These are phyloP conservation scores for Etheostoma nigrum DNA, from an alignment of 2,797 vertebrate species.

Conservation along the genomic window DNA sequence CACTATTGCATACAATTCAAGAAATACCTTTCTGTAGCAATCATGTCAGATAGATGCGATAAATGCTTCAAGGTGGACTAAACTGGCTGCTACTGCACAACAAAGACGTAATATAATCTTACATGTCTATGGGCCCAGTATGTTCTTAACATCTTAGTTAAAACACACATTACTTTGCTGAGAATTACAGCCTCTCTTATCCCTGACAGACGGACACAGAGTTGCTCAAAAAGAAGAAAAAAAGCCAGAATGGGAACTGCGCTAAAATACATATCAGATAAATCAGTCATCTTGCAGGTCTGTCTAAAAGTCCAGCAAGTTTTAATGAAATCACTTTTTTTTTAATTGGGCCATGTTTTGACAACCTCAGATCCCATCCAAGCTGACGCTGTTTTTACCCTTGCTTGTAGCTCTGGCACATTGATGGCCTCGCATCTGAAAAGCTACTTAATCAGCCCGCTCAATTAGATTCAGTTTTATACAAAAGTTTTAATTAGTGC, in stretches of 20 bases:
- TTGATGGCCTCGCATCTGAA: conserved; percentile 56
- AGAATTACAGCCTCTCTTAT: conserved; percentile 51
- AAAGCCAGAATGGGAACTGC: conserved; percentile 16
- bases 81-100: conserved; percentile 35
- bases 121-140: conserved; percentile 25
- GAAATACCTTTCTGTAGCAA: conserved; percentile 14
- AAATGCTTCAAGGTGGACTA: conserved; percentile 43
- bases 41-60: conserved; percentile 37
- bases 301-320: conserved; percentile 65
- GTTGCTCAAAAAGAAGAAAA: conserved; percentile 17
- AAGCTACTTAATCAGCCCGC: conserved; percentile 66
- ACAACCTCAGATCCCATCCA: conserved; percentile 62
- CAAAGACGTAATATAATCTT: conserved; percentile 45
- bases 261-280: conserved; percentile 74
- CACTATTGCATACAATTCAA: conserved; percentile 1
- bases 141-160: conserved; percentile 71
- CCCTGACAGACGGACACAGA: conserved; percentile 39
- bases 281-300: conserved; percentile 70
- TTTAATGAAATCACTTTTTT: conserved; percentile 78
- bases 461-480: conserved; percentile 68
- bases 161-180: conserved; percentile 49
- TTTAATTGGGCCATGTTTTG: conserved; percentile 76
- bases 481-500: conserved; percentile 80
- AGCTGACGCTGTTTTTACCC: conserved; percentile 49
- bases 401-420: conserved; percentile 48